Evolutionary conservation across 2,113 vertebrate species (phyloP).

Genomic region (Prunella fulvescens): DNA sequence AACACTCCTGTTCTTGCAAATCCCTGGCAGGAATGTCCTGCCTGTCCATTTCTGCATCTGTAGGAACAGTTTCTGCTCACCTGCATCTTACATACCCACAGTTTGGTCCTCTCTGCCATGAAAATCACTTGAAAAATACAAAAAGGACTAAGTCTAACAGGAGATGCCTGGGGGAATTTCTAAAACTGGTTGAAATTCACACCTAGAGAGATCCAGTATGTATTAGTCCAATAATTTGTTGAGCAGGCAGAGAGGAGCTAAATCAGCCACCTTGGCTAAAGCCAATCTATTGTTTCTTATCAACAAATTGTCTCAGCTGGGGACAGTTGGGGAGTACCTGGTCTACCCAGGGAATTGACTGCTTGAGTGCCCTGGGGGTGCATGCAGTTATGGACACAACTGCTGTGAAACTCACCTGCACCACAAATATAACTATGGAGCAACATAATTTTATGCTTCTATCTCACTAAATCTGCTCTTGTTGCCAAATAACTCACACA

Average conservation of each 20-base stretch:
- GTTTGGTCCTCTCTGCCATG: background rate
- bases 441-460: background rate
- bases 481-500: background rate
- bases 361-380: background rate
- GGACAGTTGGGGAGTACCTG: background rate
- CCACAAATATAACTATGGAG: background rate
- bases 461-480: background rate
- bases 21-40: background rate
- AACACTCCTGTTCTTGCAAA: background rate
- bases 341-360: background rate
- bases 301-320: background rate
- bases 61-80: background rate
- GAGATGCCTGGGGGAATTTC: background rate
- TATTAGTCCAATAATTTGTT: background rate
- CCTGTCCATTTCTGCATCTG: background rate
- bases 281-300: background rate
- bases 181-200: background rate
- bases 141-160: background rate
- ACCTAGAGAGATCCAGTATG: background rate
- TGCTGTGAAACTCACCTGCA: background rate
- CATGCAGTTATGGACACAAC: rapidly evolving
- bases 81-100: background rate
- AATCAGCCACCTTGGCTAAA: background rate
- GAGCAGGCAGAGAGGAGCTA: background rate
- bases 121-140: background rate